Evolutionary conservation across 2,797 vertebrate species (phyloP).

Genomic region (Trachops cirrhosus): DNA sequence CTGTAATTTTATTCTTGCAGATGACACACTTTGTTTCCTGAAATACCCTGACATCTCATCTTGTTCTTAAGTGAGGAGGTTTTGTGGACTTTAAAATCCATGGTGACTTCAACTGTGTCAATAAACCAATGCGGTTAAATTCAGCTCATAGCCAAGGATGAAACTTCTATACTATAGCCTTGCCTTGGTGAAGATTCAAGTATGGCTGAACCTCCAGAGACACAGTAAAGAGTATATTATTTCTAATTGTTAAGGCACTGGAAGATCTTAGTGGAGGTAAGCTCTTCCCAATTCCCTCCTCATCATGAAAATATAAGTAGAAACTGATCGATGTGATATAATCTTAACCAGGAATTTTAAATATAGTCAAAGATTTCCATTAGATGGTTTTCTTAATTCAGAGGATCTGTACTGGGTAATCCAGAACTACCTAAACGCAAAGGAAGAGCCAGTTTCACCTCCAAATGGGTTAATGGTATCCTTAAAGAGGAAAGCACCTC

Average conservation of each 20-base stretch:
- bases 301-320: neutral
- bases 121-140: neutral
- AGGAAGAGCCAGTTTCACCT: neutral
- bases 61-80: conserved; percentile 23
- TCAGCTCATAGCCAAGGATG: neutral
- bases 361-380: neutral
- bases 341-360: neutral
- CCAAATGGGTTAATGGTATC: neutral
- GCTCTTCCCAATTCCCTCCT: neutral
- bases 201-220: neutral
- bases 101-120: neutral
- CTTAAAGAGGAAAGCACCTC: neutral
- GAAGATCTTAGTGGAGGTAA: neutral
- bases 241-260: neutral
- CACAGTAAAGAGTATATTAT: neutral
- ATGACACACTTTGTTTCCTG: conserved; percentile 3
- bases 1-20: conserved; percentile 9
- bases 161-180: neutral
- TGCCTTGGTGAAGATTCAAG: neutral
- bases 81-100: neutral
- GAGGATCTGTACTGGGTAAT: neutral
- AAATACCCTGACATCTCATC: conserved; percentile 1
- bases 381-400: neutral
- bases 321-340: neutral
- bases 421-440: neutral